Percentiles rank a stretch among this genome's conserved stretches.
Evolutionary conservation across 2,888 invertebrate genomes (phyloP).

Genomic region (Lepidocyrtoides sp.): DNA sequence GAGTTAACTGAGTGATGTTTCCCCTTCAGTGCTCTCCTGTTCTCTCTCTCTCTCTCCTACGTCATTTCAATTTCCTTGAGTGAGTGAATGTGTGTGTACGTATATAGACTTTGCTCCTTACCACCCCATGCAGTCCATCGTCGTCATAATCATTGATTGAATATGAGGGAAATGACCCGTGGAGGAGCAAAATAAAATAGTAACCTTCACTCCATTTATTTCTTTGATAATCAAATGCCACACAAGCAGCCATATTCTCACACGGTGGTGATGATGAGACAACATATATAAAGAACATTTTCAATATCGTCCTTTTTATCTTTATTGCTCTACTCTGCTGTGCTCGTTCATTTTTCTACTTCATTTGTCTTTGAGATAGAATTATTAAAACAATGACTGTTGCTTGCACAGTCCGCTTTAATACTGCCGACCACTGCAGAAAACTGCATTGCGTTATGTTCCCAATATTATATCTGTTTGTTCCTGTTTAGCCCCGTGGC

Average conservation of each 20-base stretch:
- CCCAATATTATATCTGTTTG: neutral
- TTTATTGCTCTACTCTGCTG: constrained; percentile 6
- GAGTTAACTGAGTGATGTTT: neutral
- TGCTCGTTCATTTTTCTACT: constrained; percentile 47
- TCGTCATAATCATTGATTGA: constrained; percentile 11
- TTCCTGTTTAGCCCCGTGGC: too few relatives aligned
- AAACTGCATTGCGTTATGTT: neutral
- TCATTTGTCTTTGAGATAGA: neutral
- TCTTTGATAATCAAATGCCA: constrained; percentile 27
- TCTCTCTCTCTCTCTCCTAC: neutral
- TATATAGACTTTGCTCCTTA: neutral
- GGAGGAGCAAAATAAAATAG: neutral
- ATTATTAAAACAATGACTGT: constrained; percentile 3
- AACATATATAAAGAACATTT: constrained; percentile 17
- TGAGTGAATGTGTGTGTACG: neutral
- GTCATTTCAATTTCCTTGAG: constrained; percentile 16
- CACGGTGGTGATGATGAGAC: constrained; percentile 18
- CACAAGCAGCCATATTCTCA: constrained; percentile 33
- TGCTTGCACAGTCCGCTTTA: too few relatives aligned
- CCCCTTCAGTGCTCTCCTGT: neutral
- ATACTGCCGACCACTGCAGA: constrained; percentile 14
- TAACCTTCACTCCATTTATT: constrained; percentile 33
- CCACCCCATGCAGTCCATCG: constrained; percentile 2
- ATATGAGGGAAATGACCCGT: constrained; percentile 49
- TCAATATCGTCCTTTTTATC: constrained; percentile 28